These are phyloP conservation scores for Prionailurus bengalensis DNA, from an alignment of 2,113 vertebrate species.

Conservation along the genomic window DNA sequence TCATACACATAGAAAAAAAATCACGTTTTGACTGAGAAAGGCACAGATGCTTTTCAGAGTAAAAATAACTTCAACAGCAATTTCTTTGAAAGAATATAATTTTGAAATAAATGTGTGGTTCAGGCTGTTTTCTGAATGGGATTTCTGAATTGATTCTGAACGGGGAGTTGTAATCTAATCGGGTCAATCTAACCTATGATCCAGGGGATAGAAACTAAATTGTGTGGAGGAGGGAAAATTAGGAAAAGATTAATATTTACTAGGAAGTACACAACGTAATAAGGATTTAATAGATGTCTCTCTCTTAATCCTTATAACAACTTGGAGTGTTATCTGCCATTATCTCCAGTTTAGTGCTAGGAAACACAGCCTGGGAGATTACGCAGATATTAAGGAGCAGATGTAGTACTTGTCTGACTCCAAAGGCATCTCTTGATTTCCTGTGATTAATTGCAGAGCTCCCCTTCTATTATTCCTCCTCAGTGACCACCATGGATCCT, in stretches of 20 bases:
- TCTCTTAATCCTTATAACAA: neutral
- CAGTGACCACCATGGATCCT: neutral
- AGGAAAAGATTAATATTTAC: conserved; percentile 15
- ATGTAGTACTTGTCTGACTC: neutral
- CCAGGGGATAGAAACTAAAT: neutral
- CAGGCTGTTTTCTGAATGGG: conserved; percentile 51
- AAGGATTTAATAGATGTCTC: neutral
- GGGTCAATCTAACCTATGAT: neutral
- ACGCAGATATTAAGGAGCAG: neutral
- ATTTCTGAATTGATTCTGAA: conserved; percentile 30
- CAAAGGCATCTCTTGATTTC: neutral
- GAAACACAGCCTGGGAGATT: neutral
- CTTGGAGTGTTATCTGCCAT: neutral
- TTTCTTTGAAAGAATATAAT: conserved; percentile 36
- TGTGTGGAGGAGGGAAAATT: neutral
- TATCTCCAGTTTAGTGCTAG: neutral
- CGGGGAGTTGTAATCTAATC: neutral
- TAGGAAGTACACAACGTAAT: neutral
- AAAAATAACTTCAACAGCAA: conserved; percentile 52
- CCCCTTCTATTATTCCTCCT: neutral
- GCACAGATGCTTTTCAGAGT: conserved; percentile 16
- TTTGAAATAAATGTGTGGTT: neutral
- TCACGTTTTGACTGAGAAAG: conserved; percentile 34
- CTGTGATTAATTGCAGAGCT: neutral
- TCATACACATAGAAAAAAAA: neutral